Evolutionary conservation across 1,140 invertebrate species (phyloP), one percentile per base, ranked within the genome.

Genomic region (Macrosteles quadrilineatus): DNA sequence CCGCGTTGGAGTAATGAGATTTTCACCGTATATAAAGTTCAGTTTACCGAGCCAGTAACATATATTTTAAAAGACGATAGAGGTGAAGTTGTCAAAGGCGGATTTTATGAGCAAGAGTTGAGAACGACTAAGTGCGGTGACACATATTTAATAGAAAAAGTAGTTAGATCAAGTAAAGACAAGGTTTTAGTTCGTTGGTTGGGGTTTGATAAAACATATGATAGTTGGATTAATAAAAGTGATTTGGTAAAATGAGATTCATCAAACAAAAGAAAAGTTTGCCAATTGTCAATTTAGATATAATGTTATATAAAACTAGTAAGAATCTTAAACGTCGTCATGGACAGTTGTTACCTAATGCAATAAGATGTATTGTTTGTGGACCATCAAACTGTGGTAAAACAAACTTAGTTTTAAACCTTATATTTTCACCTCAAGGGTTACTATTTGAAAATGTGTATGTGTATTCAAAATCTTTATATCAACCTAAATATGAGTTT

Each of bases 401-500:
- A 76, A 81, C 78, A 1, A 81, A 80, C 72, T 68, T 75, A 19
- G 73, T 80, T 47, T 40, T 79, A 29, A 70, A 71, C 69, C 40
- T 79, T 69, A 65, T 81, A 53, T 57, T 66, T 62, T 19, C 72
- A 69, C 71, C 69, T 17, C 77, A 79, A 72, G 79, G 78, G 19
- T 67, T 79, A 68, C 68, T 69, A 64, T 79, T 79, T 73, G 69
- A 80, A 76, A 80, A 82, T 72, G 67, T 81, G 47, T 81, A 81
- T 69, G 21, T 81, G 1, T 80, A 78, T 73, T 78, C 77, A 47
- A 81, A 80, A 73, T 79, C 77, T 1, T 70, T 79, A 30, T 69
- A 78, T 71, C 78, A 80, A 74, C 72, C 78, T 14, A 80, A 79
- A 73, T 80, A 79, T 69, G 45, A 69, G 40, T 77, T 74, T 71